Base-by-base conservation (phyloP, 2,113 vertebrate genomes). In the Morone chrysops region DNA sequence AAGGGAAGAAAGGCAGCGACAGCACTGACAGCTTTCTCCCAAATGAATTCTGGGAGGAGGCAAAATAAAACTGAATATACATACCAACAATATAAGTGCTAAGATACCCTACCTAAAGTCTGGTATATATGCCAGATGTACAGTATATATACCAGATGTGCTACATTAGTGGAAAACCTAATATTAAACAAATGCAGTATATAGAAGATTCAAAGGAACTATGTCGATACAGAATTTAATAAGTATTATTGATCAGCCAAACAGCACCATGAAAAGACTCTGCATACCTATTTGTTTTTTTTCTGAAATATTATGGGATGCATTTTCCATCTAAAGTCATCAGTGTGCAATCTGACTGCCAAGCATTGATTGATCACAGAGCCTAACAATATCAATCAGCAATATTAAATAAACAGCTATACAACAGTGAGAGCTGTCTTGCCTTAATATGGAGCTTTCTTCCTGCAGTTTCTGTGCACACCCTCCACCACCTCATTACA, bases 1-100 rank as follows among this genome's bases (percentile, higher is more conserved):
- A 25, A 71, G 43, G 70, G 40, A 59, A 70, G 31, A 20, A 70
- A 70, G 53, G 16, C 47, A 48, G 41, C 43, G 14, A 48, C 41
- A 60, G 57, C 10, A 36, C 56, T 13, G 5, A 8, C 6, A 40
- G 16, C 22, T 4, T 12, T 72, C 41, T 59, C 2, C 14, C 54
- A 59, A 38, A 38, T 38, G 12, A 45, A 25, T 57, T 17, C 2
- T 36, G 70, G 22, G 5, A 31, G 22, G 36, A 59, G 22, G 11
- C 11, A 54, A 70, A 12, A 14, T 41, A 6, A 41, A 68, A 53
- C 31, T 69, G 48, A 31, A 31, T 31, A 31, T 31, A 31, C 31
- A 4, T 31, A 31, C 48, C 18, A 8, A 53, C 31, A 51, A 51
- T 9, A 51, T 36, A 70, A 53, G 50, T 60, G 40, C 40, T 10